These are phyloP conservation scores for Echiichthys vipera DNA, from an alignment of 2,797 vertebrate species.

Conservation along the genomic window DNA sequence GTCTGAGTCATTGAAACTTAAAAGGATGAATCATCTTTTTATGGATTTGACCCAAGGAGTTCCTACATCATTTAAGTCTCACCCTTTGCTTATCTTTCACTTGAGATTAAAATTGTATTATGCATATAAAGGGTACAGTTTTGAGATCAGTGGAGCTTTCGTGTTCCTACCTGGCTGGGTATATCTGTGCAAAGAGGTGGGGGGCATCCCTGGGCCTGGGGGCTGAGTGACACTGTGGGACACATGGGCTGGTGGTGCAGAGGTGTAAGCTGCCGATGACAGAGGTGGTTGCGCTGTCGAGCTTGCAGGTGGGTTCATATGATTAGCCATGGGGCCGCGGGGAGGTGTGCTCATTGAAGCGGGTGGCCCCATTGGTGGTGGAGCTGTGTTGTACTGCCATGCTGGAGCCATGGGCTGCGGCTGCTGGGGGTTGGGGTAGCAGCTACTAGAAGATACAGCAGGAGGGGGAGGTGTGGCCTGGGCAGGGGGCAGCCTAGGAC, in stretches of 20 bases:
- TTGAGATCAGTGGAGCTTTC: not conserved
- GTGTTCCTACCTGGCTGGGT: conserved; percentile 87
- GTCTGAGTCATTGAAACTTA: not conserved
- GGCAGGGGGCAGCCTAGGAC: conserved; percentile 74
- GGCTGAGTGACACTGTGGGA: conserved; percentile 76
- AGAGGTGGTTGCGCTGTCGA: conserved; percentile 66
- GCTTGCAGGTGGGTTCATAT: conserved; percentile 74
- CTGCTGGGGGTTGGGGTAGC: conserved; percentile 80
- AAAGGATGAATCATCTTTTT: conserved; percentile 32
- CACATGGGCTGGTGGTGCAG: conserved; percentile 74
- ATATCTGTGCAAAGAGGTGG: conserved; percentile 85
- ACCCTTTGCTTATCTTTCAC: not conserved
- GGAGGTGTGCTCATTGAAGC: conserved; percentile 69
- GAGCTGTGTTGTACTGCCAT: conserved; percentile 87
- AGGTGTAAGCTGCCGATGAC: conserved; percentile 72
- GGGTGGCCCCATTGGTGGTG: conserved; percentile 63
- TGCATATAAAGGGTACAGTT: not conserved
- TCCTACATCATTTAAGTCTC: not conserved
- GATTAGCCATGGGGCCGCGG: conserved; percentile 78
- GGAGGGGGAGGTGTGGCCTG: conserved; percentile 85
- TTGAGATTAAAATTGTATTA: not conserved
- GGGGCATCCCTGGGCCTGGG: conserved; percentile 78
- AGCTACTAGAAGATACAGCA: conserved; percentile 80
- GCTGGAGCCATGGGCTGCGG: conserved; percentile 74
- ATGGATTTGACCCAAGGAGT: conserved; percentile 16